Evolutionary conservation across 1,140 invertebrate species (phyloP).

Genomic region (Ctenoplectra terminalis): DNA sequence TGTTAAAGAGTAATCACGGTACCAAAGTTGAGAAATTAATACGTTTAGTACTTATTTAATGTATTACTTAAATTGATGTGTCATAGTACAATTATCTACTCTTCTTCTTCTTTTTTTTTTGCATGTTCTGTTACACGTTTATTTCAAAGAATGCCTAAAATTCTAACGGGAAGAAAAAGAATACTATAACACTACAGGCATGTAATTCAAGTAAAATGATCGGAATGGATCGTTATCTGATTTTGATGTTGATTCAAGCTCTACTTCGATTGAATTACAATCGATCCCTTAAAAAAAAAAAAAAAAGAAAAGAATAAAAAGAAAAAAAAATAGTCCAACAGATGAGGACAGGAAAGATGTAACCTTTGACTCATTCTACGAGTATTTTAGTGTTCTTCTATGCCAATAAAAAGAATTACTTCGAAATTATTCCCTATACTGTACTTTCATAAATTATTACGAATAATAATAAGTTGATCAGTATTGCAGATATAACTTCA

Average conservation of each 20-base stretch:
- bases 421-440: background rate
- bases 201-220: conserved; percentile 1
- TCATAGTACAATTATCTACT: conserved; percentile 12
- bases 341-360: background rate
- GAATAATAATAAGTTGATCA: background rate
- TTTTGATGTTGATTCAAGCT: conserved; percentile 5
- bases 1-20: conserved; percentile 23
- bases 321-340: background rate
- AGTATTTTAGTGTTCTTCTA: background rate
- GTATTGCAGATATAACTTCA: background rate
- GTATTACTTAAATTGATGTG: background rate
- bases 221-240: background rate
- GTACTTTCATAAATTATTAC: conserved; percentile 8
- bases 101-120: background rate
- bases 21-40: conserved; percentile 34
- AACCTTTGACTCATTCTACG: background rate
- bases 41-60: conserved; percentile 31
- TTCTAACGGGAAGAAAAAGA: background rate
- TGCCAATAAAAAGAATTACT: background rate
- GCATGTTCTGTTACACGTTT: background rate
- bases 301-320: background rate
- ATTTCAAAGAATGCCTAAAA: background rate
- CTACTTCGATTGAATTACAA: background rate
- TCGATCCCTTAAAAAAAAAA: background rate
- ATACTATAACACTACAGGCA: background rate